Conservation (phyloP, 2,797 vertebrate species). For the Lepus townsendii region DNA sequence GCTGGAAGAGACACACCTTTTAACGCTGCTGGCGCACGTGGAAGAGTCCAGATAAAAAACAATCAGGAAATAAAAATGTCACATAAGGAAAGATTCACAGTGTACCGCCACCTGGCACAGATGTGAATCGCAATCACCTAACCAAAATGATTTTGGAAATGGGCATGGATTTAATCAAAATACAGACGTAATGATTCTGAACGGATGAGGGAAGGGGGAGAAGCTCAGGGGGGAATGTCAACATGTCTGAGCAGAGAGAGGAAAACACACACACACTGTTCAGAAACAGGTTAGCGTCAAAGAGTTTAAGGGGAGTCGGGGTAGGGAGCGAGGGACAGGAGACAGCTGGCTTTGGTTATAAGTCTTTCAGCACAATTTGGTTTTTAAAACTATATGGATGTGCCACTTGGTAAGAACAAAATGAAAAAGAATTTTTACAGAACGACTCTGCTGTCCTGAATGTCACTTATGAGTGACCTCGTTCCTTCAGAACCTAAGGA, state of each 20-base stretch:
- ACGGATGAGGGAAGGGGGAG: background rate
- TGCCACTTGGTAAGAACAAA: background rate
- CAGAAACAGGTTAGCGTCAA: background rate
- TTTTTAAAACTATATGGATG: background rate
- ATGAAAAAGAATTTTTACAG: background rate
- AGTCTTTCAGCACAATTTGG: background rate
- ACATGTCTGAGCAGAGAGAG: background rate
- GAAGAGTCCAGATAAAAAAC: background rate
- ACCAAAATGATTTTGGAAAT: background rate
- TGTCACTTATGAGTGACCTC: background rate
- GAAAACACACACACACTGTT: background rate
- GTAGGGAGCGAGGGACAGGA: fast-evolving
- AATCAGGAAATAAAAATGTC: background rate
- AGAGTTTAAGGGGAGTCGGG: background rate
- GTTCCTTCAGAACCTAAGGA: background rate
- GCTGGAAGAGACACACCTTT: background rate
- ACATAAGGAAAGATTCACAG: background rate
- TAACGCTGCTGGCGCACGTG: background rate
- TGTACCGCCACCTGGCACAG: background rate
- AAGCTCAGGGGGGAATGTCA: background rate
- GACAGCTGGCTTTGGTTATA: background rate
- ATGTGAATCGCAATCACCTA: background rate
- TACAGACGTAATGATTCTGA: background rate
- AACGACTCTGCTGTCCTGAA: background rate
- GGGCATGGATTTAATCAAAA: background rate